Evolutionary conservation across 2,888 invertebrate genomes (phyloP).

Genomic region (Pachliopta kotzebuea): DNA sequence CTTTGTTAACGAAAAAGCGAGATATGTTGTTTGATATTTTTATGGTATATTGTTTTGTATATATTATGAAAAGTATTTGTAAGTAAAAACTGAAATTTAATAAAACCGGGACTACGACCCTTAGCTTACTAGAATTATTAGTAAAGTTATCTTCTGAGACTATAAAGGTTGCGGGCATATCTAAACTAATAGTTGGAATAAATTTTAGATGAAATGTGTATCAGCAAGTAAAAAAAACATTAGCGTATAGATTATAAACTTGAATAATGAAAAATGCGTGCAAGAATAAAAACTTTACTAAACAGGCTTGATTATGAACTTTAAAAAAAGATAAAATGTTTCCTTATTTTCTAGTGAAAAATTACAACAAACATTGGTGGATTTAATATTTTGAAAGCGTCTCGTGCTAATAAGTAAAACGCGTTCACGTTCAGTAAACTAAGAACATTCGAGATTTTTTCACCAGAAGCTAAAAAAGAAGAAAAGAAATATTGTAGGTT

Average conservation of each 20-base stretch:
- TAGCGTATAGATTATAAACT: neutral
- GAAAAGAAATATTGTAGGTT: neutral
- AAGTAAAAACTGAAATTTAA: too few species aligned
- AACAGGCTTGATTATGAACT: neutral
- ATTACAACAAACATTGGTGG: neutral
- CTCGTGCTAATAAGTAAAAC: conserved; percentile 1
- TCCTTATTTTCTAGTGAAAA: neutral
- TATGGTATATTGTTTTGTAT: too few species aligned
- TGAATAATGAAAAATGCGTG: neutral
- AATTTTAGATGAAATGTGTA: neutral
- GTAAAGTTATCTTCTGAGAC: too few species aligned
- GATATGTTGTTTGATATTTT: neutral
- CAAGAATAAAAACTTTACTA: neutral
- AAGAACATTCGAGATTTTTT: conserved; percentile 11
- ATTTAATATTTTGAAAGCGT: conserved; percentile 14
- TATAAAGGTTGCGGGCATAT: too few species aligned
- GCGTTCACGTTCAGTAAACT: conserved; percentile 11
- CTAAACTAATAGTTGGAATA: too few species aligned
- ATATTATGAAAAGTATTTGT: too few species aligned
- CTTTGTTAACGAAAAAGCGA: neutral
- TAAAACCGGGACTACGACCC: too few species aligned
- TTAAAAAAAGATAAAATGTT: neutral
- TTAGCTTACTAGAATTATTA: too few species aligned
- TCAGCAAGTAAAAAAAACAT: neutral
- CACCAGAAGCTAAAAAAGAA: conserved; percentile 1